Evolutionary conservation across 2,888 invertebrate genomes (phyloP).

Genomic region (Silvanus unidentatus): DNA sequence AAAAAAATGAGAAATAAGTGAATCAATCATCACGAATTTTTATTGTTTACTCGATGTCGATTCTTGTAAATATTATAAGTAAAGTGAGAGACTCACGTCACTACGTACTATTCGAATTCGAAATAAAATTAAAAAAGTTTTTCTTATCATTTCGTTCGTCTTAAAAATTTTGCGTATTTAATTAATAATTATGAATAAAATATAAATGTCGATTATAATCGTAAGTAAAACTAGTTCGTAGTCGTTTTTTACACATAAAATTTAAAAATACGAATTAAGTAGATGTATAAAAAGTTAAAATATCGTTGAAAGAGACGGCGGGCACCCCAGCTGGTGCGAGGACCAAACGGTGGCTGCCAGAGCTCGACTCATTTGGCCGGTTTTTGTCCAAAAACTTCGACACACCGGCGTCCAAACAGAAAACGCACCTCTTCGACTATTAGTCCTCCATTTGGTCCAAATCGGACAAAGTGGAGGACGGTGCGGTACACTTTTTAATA

Average conservation of each 20-base stretch:
- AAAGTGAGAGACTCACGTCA: constrained; percentile 5
- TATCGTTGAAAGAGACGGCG: constrained; percentile 39
- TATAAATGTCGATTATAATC: constrained; percentile 36
- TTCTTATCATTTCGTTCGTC: constrained; percentile 11
- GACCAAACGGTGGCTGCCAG: constrained; percentile 41
- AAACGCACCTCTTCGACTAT: constrained; percentile 16
- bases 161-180: constrained; percentile 13
- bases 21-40: too few species aligned
- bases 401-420: constrained; percentile 27
- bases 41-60: too few species aligned
- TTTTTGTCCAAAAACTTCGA: constrained; percentile 18
- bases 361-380: constrained; percentile 31
- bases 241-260: constrained; percentile 40
- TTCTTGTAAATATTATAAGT: constrained; percentile 20
- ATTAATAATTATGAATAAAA: constrained; percentile 35
- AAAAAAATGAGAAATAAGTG: too few species aligned
- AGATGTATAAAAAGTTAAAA: constrained; percentile 29
- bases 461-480: constrained; percentile 16
- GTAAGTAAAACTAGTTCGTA: constrained; percentile 40
- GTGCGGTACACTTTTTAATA: constrained; percentile 31
- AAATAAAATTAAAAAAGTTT: constrained; percentile 6
- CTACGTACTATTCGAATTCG: constrained; percentile 19
- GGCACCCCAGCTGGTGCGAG: constrained; percentile 46
- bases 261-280: constrained; percentile 38
- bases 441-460: background rate